These are phyloP conservation scores for Heterocephalus glaber DNA, from an alignment of 2,113 vertebrate genomes.

Conservation along the genomic window DNA sequence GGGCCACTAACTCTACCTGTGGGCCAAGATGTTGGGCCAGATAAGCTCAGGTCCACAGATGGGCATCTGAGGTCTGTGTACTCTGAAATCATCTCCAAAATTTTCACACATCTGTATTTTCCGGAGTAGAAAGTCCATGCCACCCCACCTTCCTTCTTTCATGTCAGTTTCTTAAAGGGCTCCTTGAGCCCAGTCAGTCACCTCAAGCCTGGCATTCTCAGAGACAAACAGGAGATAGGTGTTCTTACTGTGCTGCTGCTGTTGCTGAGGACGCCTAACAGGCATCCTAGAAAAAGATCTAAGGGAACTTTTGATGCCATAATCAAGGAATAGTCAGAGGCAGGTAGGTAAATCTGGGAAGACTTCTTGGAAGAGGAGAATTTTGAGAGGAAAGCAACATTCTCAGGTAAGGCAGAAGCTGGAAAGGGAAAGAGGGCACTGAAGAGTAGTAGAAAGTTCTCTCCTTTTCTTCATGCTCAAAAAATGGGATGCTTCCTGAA, in stretches of 20 bases:
- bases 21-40: background rate
- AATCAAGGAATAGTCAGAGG: background rate
- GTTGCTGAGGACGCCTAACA: background rate
- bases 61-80: background rate
- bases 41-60: background rate
- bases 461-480: background rate
- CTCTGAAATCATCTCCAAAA: background rate
- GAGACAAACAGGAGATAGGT: background rate
- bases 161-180: background rate
- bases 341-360: slow-evolving; percentile 18
- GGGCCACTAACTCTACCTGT: background rate
- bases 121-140: background rate
- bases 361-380: slow-evolving; percentile 61
- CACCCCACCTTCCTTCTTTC: background rate
- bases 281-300: background rate
- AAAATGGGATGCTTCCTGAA: background rate
- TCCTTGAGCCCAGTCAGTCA: background rate
- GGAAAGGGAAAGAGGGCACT: background rate
- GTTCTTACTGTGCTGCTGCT: background rate
- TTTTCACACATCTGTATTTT: background rate
- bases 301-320: background rate
- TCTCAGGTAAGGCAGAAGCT: background rate
- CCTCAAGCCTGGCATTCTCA: background rate
- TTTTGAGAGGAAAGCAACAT: background rate
- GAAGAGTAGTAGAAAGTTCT: background rate